These are phyloP conservation scores for Indicator maculatus DNA, from an alignment of 2,113 vertebrate genomes.

Conservation along the genomic window DNA sequence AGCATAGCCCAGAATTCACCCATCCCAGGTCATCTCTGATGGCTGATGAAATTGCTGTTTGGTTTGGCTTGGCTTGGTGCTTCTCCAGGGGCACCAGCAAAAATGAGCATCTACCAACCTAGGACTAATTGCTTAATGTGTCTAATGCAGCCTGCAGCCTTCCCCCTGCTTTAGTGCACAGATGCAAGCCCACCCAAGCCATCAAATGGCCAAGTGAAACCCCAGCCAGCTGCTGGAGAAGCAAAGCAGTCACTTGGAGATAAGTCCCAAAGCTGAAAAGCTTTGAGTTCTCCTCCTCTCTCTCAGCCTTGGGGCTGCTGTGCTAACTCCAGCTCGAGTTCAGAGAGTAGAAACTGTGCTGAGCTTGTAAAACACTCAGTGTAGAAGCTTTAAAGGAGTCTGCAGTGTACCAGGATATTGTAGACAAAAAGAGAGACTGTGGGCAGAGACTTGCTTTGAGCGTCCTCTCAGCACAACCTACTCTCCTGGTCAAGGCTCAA, in stretches of 20 bases:
- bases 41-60: not conserved
- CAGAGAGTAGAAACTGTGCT: not conserved
- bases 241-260: not conserved
- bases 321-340: not conserved
- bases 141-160: not conserved
- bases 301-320: not conserved
- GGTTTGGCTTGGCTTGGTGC: not conserved
- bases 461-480: not conserved
- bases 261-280: not conserved
- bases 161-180: not conserved
- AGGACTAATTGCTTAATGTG: constrained; percentile 18
- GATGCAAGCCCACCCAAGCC: not conserved
- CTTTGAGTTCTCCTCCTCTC: not conserved
- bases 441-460: not conserved
- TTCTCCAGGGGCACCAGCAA: not conserved
- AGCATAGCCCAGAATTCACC: constrained; percentile 7
- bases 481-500: not conserved
- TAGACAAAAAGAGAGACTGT: not conserved
- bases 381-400: not conserved
- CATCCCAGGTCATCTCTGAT: not conserved
- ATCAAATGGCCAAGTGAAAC: not conserved
- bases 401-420: not conserved
- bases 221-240: not conserved
- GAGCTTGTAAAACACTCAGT: not conserved
- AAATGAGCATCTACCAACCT: not conserved